Evolutionary conservation across 2,888 invertebrate species (phyloP).

Genomic region (Thyatira batis): DNA sequence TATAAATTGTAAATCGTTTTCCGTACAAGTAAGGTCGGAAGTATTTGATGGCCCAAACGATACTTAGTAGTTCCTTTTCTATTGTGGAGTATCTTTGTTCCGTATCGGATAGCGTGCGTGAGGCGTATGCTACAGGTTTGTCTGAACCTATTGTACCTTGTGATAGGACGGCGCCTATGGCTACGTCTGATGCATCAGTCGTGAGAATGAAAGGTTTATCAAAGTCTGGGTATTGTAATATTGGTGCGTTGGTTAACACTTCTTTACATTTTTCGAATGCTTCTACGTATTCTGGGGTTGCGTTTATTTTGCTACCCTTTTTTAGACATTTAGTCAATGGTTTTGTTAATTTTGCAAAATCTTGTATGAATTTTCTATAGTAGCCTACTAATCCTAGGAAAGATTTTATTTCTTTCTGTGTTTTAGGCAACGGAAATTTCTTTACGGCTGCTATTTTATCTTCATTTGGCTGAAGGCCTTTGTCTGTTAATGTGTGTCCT

Average conservation of each 20-base stretch:
- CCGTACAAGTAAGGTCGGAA: no score
- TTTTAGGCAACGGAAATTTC: conserved; percentile 27
- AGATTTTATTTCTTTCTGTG: conserved; percentile 29
- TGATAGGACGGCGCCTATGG: conserved; percentile 33
- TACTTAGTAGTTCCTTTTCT: conserved; percentile 48
- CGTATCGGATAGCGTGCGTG: no score
- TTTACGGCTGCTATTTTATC: conserved; percentile 30
- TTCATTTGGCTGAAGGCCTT: conserved; percentile 31
- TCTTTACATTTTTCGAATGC: conserved; percentile 35
- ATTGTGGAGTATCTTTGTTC: conserved; percentile 31
- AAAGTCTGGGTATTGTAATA: conserved; percentile 51
- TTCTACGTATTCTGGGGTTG: conserved; percentile 19
- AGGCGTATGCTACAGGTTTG: no score
- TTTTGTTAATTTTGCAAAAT: conserved; percentile 32
- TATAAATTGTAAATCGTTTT: conserved; percentile 47
- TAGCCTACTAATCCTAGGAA: conserved; percentile 32
- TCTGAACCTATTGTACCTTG: no score
- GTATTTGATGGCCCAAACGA: conserved; percentile 46
- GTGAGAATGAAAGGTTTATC: conserved; percentile 30
- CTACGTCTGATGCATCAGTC: conserved; percentile 34
- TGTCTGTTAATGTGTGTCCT: conserved; percentile 23
- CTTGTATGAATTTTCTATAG: conserved; percentile 29
- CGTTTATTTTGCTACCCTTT: conserved; percentile 17
- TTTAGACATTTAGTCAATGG: conserved; percentile 32
- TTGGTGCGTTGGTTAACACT: conserved; percentile 36